Evolutionary conservation across 2,113 vertebrate genomes (phyloP).

Genomic region (Aldabrachelys gigantea): DNA sequence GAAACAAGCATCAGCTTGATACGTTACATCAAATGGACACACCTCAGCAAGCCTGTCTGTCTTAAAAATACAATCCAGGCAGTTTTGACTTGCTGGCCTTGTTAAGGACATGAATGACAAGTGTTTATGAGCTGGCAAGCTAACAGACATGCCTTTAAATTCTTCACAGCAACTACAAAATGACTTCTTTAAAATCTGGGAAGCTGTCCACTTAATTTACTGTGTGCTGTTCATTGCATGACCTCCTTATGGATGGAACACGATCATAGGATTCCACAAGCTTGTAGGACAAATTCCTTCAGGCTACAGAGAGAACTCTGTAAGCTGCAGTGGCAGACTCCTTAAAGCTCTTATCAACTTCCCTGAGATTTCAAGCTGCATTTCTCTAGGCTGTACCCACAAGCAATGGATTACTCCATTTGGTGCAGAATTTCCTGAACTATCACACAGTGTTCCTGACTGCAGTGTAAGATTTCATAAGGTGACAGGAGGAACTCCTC

Average conservation of each 20-base stretch:
- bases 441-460: background rate
- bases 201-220: constrained; percentile 55
- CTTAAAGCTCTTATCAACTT: background rate
- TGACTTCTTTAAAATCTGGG: constrained; percentile 46
- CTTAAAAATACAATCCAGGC: constrained; percentile 57
- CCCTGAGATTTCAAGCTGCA: constrained; percentile 23
- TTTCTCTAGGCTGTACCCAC: constrained; percentile 15
- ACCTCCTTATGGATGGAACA: constrained; percentile 43
- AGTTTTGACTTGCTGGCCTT: constrained; percentile 53
- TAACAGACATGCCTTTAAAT: constrained; percentile 70
- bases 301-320: background rate
- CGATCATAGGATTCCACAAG: background rate
- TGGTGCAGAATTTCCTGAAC: background rate
- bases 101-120: constrained; percentile 65
- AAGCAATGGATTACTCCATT: constrained; percentile 14
- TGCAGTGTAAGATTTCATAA: background rate
- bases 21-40: constrained; percentile 62
- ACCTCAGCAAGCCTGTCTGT: constrained; percentile 65
- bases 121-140: constrained; percentile 61
- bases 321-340: constrained; percentile 1
- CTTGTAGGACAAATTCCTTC: background rate
- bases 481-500: background rate
- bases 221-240: constrained; percentile 29
- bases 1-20: constrained; percentile 64
- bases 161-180: constrained; percentile 63